Percentiles rank a stretch among this genome's conserved stretches.
Conservation (phyloP, 2,113 vertebrate genomes). For the Bothrops jararaca region DNA sequence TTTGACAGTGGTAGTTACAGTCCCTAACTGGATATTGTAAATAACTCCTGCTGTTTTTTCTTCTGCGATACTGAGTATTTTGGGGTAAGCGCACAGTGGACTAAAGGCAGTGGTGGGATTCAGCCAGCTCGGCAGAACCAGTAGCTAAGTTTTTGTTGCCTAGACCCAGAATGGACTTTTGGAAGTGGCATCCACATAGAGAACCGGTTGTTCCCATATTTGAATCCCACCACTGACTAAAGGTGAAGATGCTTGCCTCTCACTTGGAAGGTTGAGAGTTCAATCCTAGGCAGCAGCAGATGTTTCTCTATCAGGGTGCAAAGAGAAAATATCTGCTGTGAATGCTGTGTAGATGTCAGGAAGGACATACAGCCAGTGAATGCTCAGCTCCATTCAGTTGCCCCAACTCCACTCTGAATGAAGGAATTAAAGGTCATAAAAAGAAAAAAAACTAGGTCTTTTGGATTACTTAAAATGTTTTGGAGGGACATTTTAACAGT, state of each 20-base stretch:
- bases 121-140: no score
- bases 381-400: neutral
- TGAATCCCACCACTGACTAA: neutral
- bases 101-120: neutral
- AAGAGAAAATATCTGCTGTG: neutral
- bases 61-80: neutral
- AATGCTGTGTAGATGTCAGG: neutral
- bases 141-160: no score
- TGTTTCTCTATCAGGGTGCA: neutral
- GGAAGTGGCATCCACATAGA: no score
- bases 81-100: neutral
- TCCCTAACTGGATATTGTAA: neutral
- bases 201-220: no score
- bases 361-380: neutral
- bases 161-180: no score
- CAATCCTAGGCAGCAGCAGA: neutral
- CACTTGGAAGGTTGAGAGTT: neutral
- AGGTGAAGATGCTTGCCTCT: neutral
- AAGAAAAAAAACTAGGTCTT: neutral
- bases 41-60: neutral
- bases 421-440: neutral
- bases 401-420: neutral
- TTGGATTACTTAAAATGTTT: neutral
- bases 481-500: neutral
- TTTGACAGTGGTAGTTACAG: neutral